Conservation (phyloP, 2,888 invertebrate genomes). For the Portevinia maculata region DNA sequence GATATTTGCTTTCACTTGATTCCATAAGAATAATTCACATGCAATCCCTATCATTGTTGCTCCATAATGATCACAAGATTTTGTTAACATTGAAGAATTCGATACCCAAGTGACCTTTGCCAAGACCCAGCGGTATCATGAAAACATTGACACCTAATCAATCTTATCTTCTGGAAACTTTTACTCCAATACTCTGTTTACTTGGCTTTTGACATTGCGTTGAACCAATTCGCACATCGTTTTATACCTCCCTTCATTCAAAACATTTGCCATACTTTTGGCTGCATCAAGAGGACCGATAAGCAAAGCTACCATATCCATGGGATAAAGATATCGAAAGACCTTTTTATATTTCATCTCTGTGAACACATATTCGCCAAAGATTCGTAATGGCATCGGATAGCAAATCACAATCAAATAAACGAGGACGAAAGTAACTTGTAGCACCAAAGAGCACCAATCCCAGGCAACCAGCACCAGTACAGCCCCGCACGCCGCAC, state of each 20-base stretch:
- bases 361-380: conserved; percentile 49
- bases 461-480: neutral
- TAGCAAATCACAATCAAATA: conserved; percentile 69
- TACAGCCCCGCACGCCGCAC: conserved; percentile 19
- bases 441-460: conserved; percentile 10
- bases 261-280: conserved; percentile 34
- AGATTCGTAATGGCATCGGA: conserved; percentile 62
- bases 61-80: neutral
- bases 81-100: neutral
- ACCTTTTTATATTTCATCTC: conserved; percentile 55
- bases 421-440: conserved; percentile 42
- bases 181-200: conserved; percentile 20
- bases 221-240: conserved; percentile 64
- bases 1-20: no score
- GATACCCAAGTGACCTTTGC: neutral
- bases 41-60: neutral
- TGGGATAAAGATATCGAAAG: conserved; percentile 49
- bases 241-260: conserved; percentile 19
- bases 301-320: conserved; percentile 52
- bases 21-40: no score
- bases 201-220: conserved; percentile 48
- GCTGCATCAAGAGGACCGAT: conserved; percentile 29
- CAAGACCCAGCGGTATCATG: neutral
- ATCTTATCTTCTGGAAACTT: conserved; percentile 43
- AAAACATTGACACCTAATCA: conserved; percentile 49